Conservation (phyloP, 2,888 invertebrate species). For the Nemurella pictetii region DNA sequence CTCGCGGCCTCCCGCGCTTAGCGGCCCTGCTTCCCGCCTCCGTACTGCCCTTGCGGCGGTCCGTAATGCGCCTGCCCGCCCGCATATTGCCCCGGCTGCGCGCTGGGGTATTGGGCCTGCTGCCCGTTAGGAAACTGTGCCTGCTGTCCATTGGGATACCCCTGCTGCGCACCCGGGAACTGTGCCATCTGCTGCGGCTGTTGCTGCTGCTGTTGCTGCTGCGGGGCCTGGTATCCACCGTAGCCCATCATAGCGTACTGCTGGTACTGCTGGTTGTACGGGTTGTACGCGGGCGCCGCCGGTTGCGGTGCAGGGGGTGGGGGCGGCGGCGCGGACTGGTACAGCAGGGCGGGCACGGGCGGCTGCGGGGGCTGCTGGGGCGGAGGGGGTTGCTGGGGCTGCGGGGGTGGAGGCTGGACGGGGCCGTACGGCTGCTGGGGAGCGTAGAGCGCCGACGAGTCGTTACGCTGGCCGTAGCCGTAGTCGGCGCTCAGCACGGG, state of each 20-base stretch:
- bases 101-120: background rate
- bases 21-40: background rate
- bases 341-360: slow-evolving; percentile 41
- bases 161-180: too few species aligned
- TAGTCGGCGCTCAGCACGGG: slow-evolving; percentile 30
- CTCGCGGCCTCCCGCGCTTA: too few species aligned
- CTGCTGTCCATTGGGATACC: too few species aligned
- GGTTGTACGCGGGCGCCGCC: background rate
- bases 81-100: background rate
- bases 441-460: slow-evolving; percentile 58
- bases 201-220: slow-evolving; percentile 6
- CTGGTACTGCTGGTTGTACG: slow-evolving; percentile 27
- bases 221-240: background rate
- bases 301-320: slow-evolving; percentile 40
- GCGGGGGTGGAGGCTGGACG: slow-evolving; percentile 32
- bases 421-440: slow-evolving; percentile 43
- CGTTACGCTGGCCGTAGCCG: slow-evolving; percentile 43
- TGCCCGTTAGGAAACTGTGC: too few species aligned
- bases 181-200: background rate
- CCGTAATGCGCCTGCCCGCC: background rate
- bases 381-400: slow-evolving; percentile 43
- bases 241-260: slow-evolving; percentile 18
- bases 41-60: background rate
- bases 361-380: slow-evolving; percentile 38
- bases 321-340: background rate